Percentiles rank a stretch among this genome's conserved stretches.
These are phyloP conservation scores for Nannoperca australis DNA, from an alignment of 2,797 vertebrate genomes.

Conservation along the genomic window DNA sequence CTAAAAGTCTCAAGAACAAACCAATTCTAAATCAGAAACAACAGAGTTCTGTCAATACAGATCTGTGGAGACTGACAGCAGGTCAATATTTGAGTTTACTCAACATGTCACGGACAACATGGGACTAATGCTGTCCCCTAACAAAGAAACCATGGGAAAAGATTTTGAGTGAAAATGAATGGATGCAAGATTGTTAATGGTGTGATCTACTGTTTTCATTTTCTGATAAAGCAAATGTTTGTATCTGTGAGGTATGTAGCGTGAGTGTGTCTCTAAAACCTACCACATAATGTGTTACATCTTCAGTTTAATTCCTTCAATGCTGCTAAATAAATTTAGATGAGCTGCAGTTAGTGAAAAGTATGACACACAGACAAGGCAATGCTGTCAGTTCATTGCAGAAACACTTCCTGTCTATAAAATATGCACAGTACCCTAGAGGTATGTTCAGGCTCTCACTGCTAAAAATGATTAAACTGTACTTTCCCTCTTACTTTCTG, in stretches of 20 bases:
- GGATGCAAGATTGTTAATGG: background rate
- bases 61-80: background rate
- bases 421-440: conserved; percentile 24
- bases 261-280: background rate
- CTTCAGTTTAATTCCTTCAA: conserved; percentile 1
- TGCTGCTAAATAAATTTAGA: conserved; percentile 10
- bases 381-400: conserved; percentile 20
- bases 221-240: background rate
- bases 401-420: background rate
- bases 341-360: conserved; percentile 8
- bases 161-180: background rate
- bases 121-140: background rate
- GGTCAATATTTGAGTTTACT: conserved; percentile 45
- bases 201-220: background rate
- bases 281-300: background rate
- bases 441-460: conserved; percentile 5
- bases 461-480: conserved; percentile 18
- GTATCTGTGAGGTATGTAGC: background rate
- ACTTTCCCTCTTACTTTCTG: background rate
- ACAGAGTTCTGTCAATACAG: conserved; percentile 37
- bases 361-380: background rate
- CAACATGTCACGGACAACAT: conserved; percentile 24
- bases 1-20: conserved; percentile 26
- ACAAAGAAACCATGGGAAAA: conserved; percentile 13
- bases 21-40: conserved; percentile 20